Evolutionary conservation across 2,113 vertebrate species (phyloP), one percentile per base, ranked within the genome.

Genomic region (Carollia perspicillata): DNA sequence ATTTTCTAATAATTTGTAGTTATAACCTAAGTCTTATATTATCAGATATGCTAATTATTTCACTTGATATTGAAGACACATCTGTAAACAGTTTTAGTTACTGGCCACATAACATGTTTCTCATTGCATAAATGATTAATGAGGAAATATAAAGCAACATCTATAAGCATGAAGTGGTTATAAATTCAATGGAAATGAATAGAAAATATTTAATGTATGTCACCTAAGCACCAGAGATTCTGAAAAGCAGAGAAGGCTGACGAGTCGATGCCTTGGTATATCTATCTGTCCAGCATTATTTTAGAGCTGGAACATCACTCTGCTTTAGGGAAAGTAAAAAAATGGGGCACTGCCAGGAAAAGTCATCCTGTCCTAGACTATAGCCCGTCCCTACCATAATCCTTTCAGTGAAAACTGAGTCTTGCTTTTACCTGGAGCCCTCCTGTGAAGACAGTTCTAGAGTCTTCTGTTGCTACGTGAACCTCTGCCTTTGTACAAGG

Each of bases 281-380:
- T n/a, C n/a, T n/a, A n/a, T 90, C 16, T 88, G 12, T 5, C 10
- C 11, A 55, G 30, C 7, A 92, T 58, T 83, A 68, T 51, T 92
- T 81, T 58, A 91, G 58, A 87, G 30, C 1, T 60, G 8, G 44
- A 72, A n/a, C 1, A 92, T 74, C 4, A 65, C 66, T 93, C 69
- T 95, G 55, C 37, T 90, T 79, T 65, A 87, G 20, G 85, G n/a
- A 68, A 90, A 94, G n/a, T 51, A 30, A 58, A 86, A 17, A 75
- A 94, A 84, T 47, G 47, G 11, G n/a, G 65, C 12, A 16, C 8
- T 51, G 14, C 4, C 12, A 40, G 16, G 35, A 69, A 55, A 14
- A 84, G 7, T 77, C 9, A 69, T 37, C 49, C 53, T 90, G 13
- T 80, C 30, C 37, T 84, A 30, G 5, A 58, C 30, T 69, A 20